Base-by-base conservation (phyloP, 2,888 invertebrate genomes). In the Pegoplata infirma region DNA sequence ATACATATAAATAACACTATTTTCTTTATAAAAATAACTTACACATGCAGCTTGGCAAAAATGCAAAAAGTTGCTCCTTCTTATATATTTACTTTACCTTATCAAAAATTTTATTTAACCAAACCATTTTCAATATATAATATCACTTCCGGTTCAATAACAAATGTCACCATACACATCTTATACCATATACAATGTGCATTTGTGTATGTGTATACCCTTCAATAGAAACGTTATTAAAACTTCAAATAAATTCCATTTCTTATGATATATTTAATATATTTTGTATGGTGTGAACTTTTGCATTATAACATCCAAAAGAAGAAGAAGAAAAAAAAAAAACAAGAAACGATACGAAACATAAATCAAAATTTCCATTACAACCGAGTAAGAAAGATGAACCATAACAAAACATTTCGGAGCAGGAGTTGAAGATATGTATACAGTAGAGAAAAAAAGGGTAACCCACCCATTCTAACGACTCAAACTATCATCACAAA, bases 331-430 rank as follows among this genome's bases (percentile, higher is more conserved):
- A 61, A 40, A 36, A 55, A 61, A 55, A 23, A 58, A 36, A 63
- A 19, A 56, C 47, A 58, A 74, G 59, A 63, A 78, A 71, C 67
- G 75, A 75, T 75, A 66, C 55, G 58, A 74, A 83, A 83, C 87
- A 87, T 87, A 87, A 87, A 87, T 87, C 88, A 87, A 87, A 87
- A 87, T 84, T 88, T 86, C 87, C 87, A 87, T 87, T 86, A 87
- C 86, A 87, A 85, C 86, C 86, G 82, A 84, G 82, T 64, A 76
- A 74, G 77, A 80, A 74, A 71, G 75, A 75, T 75, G 79, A 85
- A 86, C 82, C 83, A 84, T 84, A 75, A 71, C 79, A 80, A 76
- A 75, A 72, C 47, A 71, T 66, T 53, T 36, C 21, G 76, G 49
- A 51, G 59, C 47, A 59, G 44, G 6, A 71, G 55, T 58, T 8